Evolutionary conservation across 2,113 vertebrate species (phyloP), one percentile per base, ranked within the genome.

Genomic region (Argyrosomus japonicus): DNA sequence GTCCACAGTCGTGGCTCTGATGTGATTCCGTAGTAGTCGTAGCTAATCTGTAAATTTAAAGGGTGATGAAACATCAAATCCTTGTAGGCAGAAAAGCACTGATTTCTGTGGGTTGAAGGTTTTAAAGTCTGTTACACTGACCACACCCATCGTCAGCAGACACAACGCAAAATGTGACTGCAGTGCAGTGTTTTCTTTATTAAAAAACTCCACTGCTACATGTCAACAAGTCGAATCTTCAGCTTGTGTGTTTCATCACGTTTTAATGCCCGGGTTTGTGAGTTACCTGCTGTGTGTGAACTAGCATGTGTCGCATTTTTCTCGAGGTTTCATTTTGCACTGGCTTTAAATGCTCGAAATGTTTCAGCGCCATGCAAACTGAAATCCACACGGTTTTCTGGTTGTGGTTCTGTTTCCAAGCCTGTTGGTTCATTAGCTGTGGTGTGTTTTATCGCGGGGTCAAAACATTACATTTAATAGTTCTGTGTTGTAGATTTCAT

Each of bases 361-460:
- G 25, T 77, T 84, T 82, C 69, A 53, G 47, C 36, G 50, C 82
- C 86, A 72, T 72, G 56, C 85, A 84, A 90, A 89, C 63, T 80
- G 74, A 87, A 83, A 82, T 62, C 82, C 54, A 14, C 36, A 9
- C 36, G 36, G 62, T 14, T 79, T 73, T 53, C 21, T 77, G 63
- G 76, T 85, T 68, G 84, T 84, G 77, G 68, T 73, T 48, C 36
- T 50, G 58, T 64, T 68, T 71, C 36, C 18, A 71, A 64, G 45
- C 47, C 75, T 48, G 58, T 62, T 17, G 36, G 64, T 58, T 68
- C 60, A 56, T 60, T 70, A 77, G 88, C 19, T 51, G 73, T 81
- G 81, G 48, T 69, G 5, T 58, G 65, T 71, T 40, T 40, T 32
- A 13, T 0, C 40, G 8, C 19, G 3, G 4, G 54, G 40, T 70